Percentiles rank a stretch among this genome's conserved stretches.
These are phyloP conservation scores for Prosopocoilus inquinatus DNA, from an alignment of 2,888 invertebrate species.

Conservation along the genomic window DNA sequence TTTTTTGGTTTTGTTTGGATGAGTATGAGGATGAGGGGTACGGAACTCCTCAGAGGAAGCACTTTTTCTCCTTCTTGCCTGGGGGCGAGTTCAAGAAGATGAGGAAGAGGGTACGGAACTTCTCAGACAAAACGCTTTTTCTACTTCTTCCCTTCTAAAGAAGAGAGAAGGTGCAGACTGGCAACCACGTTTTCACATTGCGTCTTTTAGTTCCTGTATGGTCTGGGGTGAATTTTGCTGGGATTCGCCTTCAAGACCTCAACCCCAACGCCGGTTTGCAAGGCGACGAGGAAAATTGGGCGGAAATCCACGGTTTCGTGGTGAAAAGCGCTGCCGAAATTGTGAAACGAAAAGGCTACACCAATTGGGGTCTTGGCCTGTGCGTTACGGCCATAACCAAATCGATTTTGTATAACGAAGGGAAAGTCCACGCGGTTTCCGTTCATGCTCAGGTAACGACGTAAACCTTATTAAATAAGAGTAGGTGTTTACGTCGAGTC, in stretches of 20 bases:
- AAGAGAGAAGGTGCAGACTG: no score
- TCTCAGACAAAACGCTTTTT: no score
- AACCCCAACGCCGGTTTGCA: not conserved
- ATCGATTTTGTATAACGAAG: not conserved
- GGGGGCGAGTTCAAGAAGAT: no score
- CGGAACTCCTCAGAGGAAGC: no score
- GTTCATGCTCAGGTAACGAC: not conserved
- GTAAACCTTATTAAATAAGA: not conserved
- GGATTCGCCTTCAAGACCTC: not conserved
- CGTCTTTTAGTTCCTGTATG: conserved; percentile 1
- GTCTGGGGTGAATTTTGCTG: conserved; percentile 5
- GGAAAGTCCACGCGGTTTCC: not conserved
- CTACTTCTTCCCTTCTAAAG: no score
- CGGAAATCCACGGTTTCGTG: not conserved
- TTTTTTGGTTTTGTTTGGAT: no score
- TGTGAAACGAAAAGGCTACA: conserved; percentile 2
- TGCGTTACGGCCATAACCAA: not conserved
- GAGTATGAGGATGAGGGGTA: no score
- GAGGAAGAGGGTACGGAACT: no score
- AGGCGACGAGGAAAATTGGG: not conserved
- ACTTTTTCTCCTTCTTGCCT: no score
- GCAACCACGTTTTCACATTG: no score
- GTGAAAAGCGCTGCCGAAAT: not conserved
- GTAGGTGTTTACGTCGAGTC: no score
- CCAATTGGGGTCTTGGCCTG: not conserved